Percentiles rank a stretch among this genome's conserved stretches.
Evolutionary conservation across 1,140 invertebrate species (phyloP).

Genomic region (Drosophila ficusphila): DNA sequence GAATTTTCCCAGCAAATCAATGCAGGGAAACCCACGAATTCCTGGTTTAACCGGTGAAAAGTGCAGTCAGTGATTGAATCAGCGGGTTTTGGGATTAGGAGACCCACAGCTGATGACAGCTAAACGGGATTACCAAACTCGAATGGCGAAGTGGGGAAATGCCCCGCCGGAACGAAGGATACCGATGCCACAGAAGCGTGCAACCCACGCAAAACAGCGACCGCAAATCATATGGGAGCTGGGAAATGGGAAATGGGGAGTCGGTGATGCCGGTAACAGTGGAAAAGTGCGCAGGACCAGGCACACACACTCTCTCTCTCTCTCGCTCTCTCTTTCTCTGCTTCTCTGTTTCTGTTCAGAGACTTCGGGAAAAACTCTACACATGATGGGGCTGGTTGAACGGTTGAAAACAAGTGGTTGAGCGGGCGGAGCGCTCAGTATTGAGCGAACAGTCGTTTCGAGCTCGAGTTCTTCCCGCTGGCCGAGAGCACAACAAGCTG

Average conservation of each 20-base stretch:
- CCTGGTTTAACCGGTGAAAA: conserved; percentile 16
- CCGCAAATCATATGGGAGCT: conserved; percentile 42
- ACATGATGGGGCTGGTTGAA: conserved; percentile 64
- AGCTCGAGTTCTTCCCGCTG: conserved; percentile 6
- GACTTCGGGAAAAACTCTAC: conserved; percentile 44
- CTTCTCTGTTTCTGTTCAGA: background rate
- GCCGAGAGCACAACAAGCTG: conserved; percentile 21
- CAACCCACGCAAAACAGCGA: conserved; percentile 24
- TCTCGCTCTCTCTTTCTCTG: background rate
- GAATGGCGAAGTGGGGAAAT: conserved; percentile 45
- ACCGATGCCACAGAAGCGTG: conserved; percentile 1
- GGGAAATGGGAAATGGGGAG: conserved; percentile 26
- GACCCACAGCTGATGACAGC: conserved; percentile 47
- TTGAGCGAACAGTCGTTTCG: conserved; percentile 10
- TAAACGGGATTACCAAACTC: conserved; percentile 50
- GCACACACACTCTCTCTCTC: conserved; percentile 8
- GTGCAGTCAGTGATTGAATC: conserved; percentile 18
- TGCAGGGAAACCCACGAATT: background rate
- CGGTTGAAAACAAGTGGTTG: conserved; percentile 84
- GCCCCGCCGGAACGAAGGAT: conserved; percentile 1
- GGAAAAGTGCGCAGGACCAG: conserved; percentile 29
- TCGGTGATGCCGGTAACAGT: conserved; percentile 33
- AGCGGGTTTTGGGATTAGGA: background rate
- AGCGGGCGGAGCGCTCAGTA: conserved; percentile 49
- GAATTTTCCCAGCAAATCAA: conserved; percentile 4